Evolutionary conservation across 1,140 invertebrate species (phyloP).

Genomic region (Rhagoletis pomonella): DNA sequence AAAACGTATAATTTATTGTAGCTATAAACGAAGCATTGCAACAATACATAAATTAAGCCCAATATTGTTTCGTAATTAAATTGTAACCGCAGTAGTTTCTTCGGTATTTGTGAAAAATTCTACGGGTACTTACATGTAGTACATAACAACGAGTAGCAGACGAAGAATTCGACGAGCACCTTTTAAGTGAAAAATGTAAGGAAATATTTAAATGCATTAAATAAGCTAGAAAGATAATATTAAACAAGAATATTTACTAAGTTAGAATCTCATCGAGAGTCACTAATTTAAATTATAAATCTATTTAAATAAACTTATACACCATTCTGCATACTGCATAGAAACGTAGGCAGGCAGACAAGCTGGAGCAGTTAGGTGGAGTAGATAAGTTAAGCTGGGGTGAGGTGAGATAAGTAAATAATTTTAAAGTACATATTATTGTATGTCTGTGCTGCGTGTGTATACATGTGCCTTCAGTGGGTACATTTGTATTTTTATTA

Average conservation of each 20-base stretch:
- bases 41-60: background rate
- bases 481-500: background rate
- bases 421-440: too few species aligned
- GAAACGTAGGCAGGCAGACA: too few species aligned
- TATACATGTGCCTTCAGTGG: background rate
- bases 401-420: too few species aligned
- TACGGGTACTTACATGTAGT: too few species aligned
- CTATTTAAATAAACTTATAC: too few species aligned
- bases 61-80: conserved; percentile 38
- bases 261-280: background rate
- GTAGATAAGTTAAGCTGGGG: too few species aligned
- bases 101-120: background rate
- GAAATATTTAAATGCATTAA: background rate
- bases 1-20: background rate
- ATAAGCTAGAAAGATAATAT: background rate
- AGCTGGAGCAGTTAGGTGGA: too few species aligned
- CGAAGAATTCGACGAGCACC: background rate
- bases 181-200: conserved; percentile 23
- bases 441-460: too few species aligned
- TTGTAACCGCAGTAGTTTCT: background rate
- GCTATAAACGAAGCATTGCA: background rate
- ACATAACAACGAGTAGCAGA: background rate
- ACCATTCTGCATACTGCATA: too few species aligned
- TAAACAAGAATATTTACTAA: too few species aligned
- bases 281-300: background rate